A percentile compares a stretch with the other conserved stretches of the same genome.
phyloP scores from a whole-genome alignment of 2,113 vertebrate genomes.

The Podarcis cretensis region DNA sequence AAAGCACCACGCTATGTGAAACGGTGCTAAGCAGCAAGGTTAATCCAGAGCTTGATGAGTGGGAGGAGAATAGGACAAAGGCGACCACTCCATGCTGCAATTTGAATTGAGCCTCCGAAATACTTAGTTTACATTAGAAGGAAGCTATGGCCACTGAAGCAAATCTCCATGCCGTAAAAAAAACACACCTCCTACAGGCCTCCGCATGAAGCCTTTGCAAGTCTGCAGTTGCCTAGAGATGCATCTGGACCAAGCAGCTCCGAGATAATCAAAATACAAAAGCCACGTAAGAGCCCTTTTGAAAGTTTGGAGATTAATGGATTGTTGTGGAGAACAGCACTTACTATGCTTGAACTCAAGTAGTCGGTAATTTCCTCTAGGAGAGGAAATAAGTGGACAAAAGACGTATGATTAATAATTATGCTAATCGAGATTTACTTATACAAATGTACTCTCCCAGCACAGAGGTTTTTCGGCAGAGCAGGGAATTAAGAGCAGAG shows the following conservation, averaged over 20 bases:
- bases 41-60: background rate
- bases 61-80: background rate
- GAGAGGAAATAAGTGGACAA: conserved; percentile 61
- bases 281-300: conserved; percentile 37
- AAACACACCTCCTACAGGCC: conserved; percentile 43
- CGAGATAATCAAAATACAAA: conserved; percentile 50
- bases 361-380: conserved; percentile 62
- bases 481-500: conserved; percentile 51
- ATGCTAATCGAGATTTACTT: conserved; percentile 62
- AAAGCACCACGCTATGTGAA: background rate
- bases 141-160: conserved; percentile 3
- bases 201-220: conserved; percentile 22
- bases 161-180: conserved; percentile 54
- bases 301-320: conserved; percentile 62
- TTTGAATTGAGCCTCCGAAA: background rate
- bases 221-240: conserved; percentile 16
- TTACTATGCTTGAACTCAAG: conserved; percentile 62
- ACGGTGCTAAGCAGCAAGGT: background rate
- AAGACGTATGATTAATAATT: conserved; percentile 66
- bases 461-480: conserved; percentile 27
- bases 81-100: background rate
- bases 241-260: conserved; percentile 36
- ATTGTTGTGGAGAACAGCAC: conserved; percentile 51
- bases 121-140: background rate
- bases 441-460: background rate